These are phyloP conservation scores for Leptopilina myrica DNA, from an alignment of 2,888 invertebrate genomes.

Conservation along the genomic window DNA sequence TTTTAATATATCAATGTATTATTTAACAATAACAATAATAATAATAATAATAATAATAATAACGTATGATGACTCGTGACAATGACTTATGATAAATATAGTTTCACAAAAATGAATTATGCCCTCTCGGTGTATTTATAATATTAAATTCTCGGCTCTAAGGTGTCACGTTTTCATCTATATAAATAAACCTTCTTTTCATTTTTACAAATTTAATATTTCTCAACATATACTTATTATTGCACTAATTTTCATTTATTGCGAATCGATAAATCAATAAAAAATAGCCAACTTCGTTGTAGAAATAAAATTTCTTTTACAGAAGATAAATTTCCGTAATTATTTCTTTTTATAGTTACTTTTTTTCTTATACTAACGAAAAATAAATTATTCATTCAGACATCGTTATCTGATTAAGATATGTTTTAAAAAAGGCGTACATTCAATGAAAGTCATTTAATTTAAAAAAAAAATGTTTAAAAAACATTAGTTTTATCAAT, in stretches of 20 bases:
- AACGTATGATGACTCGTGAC: constrained; percentile 15
- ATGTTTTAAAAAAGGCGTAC: background rate
- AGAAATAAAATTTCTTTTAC: no score
- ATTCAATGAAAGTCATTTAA: background rate
- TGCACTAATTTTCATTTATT: no score
- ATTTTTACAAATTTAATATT: background rate
- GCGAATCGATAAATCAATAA: no score
- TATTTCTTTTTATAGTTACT: no score
- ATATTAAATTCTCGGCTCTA: background rate
- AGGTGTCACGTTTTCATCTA: background rate
- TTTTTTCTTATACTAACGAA: background rate
- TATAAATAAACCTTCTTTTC: background rate
- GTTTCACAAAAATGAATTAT: constrained; percentile 19
- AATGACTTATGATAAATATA: constrained; percentile 24
- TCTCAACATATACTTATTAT: background rate
- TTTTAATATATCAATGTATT: constrained; percentile 38
- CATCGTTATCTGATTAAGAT: background rate
- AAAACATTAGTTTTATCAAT: no score
- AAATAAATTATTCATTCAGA: background rate
- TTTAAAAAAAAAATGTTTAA: no score
- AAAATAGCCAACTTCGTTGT: no score
- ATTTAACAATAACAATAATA: constrained; percentile 31
- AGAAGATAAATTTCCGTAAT: no score
- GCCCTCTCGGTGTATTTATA: background rate
- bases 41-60: no score